Conservation (phyloP, 2,888 invertebrate species). For the Agriopis marginaria region DNA sequence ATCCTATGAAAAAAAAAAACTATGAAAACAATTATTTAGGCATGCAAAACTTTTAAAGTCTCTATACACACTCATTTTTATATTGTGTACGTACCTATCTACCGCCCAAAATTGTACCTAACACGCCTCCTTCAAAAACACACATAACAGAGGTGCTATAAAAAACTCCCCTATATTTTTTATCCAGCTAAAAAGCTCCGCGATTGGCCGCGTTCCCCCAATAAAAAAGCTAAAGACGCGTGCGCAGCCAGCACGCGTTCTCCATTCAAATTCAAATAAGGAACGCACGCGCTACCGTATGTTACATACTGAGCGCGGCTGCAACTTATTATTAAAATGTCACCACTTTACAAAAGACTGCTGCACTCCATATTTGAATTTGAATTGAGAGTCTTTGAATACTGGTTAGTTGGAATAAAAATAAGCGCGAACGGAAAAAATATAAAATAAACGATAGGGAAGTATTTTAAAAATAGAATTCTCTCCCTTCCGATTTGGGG, state of each 20-base stretch:
- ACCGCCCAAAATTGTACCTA: slow-evolving; percentile 22
- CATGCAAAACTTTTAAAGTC: not conserved
- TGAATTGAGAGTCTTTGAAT: slow-evolving; percentile 48
- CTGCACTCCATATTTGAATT: slow-evolving; percentile 37
- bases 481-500: slow-evolving; percentile 75
- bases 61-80: not conserved
- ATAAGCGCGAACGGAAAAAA: slow-evolving; percentile 79
- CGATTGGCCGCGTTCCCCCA: slow-evolving; percentile 73
- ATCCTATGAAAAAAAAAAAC: too few species aligned
- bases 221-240: slow-evolving; percentile 83
- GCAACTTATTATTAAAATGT: slow-evolving; percentile 77
- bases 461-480: slow-evolving; percentile 83
- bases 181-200: slow-evolving; percentile 61
- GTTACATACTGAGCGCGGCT: slow-evolving; percentile 72
- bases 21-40: not conserved
- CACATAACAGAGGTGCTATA: slow-evolving; percentile 51
- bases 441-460: slow-evolving; percentile 82
- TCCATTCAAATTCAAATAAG: slow-evolving; percentile 78
- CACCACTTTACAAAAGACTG: slow-evolving; percentile 66
- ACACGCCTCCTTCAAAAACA: slow-evolving; percentile 68
- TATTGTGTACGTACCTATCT: not conserved
- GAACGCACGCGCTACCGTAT: slow-evolving; percentile 75
- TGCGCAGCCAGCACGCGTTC: slow-evolving; percentile 70
- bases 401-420: slow-evolving; percentile 70
- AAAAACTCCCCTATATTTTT: slow-evolving; percentile 81